phyloP scores from a whole-genome alignment of 2,113 vertebrate genomes.

The Tonatia bakeri region DNA sequence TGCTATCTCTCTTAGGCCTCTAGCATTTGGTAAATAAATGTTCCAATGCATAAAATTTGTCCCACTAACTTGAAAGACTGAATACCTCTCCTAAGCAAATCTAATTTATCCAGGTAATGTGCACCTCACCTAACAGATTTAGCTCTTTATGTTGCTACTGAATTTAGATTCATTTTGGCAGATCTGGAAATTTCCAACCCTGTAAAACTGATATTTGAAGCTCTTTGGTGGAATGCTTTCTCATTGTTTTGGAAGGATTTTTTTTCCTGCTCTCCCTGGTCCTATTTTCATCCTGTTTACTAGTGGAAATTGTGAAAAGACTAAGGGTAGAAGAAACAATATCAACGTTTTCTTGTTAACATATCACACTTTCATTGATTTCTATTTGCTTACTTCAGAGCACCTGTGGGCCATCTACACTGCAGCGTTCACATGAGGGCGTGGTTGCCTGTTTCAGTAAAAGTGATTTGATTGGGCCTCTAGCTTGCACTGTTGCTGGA shows the following conservation, averaged over 20 bases:
- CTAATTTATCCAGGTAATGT: conserved; percentile 40
- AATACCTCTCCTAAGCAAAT: background rate
- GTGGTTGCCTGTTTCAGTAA: background rate
- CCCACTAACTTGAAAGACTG: conserved; percentile 27
- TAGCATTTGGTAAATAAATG: conserved; percentile 33
- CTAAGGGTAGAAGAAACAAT: background rate
- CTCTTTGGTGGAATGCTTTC: background rate
- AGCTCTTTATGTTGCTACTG: background rate
- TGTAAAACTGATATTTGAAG: background rate
- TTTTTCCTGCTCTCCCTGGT: background rate
- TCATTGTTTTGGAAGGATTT: background rate
- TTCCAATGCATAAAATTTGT: conserved; percentile 14
- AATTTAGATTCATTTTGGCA: conserved; percentile 24
- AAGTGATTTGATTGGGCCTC: background rate
- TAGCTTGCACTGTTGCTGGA: background rate
- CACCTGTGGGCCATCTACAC: no score
- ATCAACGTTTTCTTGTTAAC: background rate
- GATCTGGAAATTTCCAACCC: background rate
- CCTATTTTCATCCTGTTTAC: background rate
- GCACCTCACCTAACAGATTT: conserved; percentile 1
- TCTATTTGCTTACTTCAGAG: background rate
- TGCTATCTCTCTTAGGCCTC: background rate
- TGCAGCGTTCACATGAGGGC: background rate
- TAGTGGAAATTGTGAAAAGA: background rate
- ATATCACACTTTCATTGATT: background rate